A percentile compares a stretch with the other conserved stretches of the same genome.
Conservation (phyloP, 2,888 invertebrate genomes). For the Chymomyza caudatula region DNA sequence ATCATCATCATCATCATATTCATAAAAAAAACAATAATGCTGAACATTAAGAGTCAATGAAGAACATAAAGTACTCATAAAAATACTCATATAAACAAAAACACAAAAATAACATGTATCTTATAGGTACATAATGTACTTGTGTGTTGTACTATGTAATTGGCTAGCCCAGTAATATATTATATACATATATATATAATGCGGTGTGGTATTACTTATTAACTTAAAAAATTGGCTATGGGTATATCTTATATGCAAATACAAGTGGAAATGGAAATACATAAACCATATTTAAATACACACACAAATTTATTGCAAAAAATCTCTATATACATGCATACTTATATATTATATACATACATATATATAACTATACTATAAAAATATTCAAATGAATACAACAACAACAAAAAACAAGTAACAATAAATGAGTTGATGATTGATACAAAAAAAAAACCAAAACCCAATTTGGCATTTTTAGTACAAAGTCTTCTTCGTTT, state of each 20-base stretch:
- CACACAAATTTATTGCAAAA: conserved; percentile 38
- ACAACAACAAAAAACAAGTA: conserved; percentile 40
- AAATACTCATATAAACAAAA: conserved; percentile 6
- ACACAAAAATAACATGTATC: background rate
- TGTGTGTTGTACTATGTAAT: conserved; percentile 8
- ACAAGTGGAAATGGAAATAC: background rate
- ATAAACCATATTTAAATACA: conserved; percentile 22
- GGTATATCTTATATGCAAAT: conserved; percentile 60
- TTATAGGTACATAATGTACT: background rate
- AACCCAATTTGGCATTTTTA: conserved; percentile 21
- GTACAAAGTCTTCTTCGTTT: background rate
- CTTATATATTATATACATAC: background rate
- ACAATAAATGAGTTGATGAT: conserved; percentile 69
- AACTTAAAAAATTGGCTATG: background rate
- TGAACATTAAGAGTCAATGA: conserved; percentile 23
- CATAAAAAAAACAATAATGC: conserved; percentile 29
- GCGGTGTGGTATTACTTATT: background rate
- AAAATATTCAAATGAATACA: conserved; percentile 48
- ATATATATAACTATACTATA: conserved; percentile 21
- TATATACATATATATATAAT: conserved; percentile 8
- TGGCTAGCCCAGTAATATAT: conserved; percentile 24
- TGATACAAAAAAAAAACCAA: conserved; percentile 51
- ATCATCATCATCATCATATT: conserved; percentile 25
- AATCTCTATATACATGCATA: conserved; percentile 18
- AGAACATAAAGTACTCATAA: conserved; percentile 31